Percentiles rank a stretch among this genome's conserved stretches.
These are phyloP conservation scores for Mustelus asterias DNA, from an alignment of 2,113 vertebrate genomes.

Conservation along the genomic window DNA sequence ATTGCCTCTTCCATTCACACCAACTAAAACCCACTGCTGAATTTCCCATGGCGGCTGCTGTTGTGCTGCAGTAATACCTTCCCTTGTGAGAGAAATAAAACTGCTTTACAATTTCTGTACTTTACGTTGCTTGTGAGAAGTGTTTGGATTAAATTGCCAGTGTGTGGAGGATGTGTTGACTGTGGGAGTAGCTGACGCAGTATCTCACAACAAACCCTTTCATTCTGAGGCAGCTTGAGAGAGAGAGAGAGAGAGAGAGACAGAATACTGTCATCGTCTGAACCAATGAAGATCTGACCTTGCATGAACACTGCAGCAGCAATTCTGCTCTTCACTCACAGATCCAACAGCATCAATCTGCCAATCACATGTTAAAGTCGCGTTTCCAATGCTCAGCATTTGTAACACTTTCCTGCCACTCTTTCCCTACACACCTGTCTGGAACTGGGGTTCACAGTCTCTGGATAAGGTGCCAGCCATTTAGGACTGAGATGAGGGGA, in stretches of 20 bases:
- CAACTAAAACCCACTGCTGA: neutral
- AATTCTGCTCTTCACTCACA: neutral
- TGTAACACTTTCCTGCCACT: neutral
- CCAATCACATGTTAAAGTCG: neutral
- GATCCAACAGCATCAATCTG: neutral
- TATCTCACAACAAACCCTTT: neutral
- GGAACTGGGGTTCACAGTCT: no score
- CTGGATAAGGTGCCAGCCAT: neutral
- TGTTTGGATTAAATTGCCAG: neutral
- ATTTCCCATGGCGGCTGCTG: no score
- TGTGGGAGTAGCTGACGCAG: neutral
- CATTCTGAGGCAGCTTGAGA: neutral
- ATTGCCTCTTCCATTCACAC: neutral
- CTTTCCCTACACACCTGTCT: neutral
- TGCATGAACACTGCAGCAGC: neutral
- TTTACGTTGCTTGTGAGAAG: neutral
- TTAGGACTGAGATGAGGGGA: neutral
- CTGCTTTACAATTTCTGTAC: neutral
- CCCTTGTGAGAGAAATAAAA: neutral
- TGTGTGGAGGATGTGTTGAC: neutral
- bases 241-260: neutral
- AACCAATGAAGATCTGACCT: neutral
- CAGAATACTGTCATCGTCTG: neutral
- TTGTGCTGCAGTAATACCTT: neutral
- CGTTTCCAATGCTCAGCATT: neutral